phyloP scores from a whole-genome alignment of 2,888 invertebrate species.

The Acleris emargana region DNA sequence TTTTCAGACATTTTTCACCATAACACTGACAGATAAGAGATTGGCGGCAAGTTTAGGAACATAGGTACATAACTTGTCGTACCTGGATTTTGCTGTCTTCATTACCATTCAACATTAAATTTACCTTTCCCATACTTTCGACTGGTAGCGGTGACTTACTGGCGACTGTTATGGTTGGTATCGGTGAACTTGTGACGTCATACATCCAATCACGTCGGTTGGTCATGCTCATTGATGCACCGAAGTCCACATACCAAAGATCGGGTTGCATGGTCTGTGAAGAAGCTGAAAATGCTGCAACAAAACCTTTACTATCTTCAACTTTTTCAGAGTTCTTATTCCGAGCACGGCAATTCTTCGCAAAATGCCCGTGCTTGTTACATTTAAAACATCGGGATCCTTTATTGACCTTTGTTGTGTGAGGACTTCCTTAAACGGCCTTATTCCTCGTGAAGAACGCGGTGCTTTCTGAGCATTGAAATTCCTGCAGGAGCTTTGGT shows the following conservation, averaged over 20 bases:
- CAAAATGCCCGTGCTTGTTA: no score
- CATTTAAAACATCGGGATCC: no score
- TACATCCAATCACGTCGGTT: background rate
- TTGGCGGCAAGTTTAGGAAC: no score
- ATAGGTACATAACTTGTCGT: no score
- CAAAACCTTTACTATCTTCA: slow-evolving; percentile 6
- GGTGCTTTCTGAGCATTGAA: no score
- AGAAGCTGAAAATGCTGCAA: slow-evolving; percentile 10
- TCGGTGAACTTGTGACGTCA: background rate
- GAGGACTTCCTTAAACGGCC: no score
- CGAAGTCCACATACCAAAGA: background rate
- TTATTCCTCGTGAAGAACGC: no score
- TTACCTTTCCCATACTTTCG: background rate
- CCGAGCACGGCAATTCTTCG: background rate
- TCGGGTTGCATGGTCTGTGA: background rate
- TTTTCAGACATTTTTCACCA: no score
- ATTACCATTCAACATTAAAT: background rate
- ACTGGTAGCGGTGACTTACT: background rate
- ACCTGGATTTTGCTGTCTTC: no score
- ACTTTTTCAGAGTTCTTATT: background rate
- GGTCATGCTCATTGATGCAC: background rate
- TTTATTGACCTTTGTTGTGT: no score
- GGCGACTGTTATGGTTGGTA: background rate
- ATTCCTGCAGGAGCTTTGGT: no score
- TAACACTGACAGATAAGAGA: no score